A percentile compares a stretch with the other conserved stretches of the same genome.
Conservation (phyloP, 2,888 invertebrate genomes). For the Drosophila pseudotakahashii region DNA sequence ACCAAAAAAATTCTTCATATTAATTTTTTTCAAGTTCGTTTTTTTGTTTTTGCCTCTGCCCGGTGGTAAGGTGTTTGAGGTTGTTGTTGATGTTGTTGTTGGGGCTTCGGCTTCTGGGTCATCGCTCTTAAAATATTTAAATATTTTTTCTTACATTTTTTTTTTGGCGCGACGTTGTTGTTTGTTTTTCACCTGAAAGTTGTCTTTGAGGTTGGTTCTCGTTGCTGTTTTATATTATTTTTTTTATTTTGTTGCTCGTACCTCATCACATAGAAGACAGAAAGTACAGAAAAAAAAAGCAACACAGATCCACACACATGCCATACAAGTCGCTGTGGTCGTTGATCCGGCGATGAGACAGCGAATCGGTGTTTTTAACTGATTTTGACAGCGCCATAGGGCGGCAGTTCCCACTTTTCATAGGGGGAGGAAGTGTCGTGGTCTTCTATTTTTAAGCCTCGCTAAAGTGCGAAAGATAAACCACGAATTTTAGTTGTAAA, state of each 20-base stretch:
- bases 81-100: constrained; percentile 47
- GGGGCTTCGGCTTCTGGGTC: constrained; percentile 72
- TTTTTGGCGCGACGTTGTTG: constrained; percentile 47
- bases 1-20: constrained; percentile 51
- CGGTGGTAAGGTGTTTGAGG: constrained; percentile 70
- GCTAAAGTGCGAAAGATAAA: constrained; percentile 38
- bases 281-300: constrained; percentile 24
- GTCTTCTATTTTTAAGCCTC: constrained; percentile 64
- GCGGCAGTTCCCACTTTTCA: constrained; percentile 30
- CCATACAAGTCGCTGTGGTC: constrained; percentile 65
- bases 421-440: constrained; percentile 36
- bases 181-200: constrained; percentile 76
- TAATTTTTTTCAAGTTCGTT: constrained; percentile 33
- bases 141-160: constrained; percentile 46
- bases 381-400: constrained; percentile 66
- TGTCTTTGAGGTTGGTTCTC: constrained; percentile 67
- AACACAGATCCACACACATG: constrained; percentile 55
- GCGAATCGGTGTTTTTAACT: constrained; percentile 68
- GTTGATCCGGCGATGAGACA: constrained; percentile 70
- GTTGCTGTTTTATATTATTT: constrained; percentile 46
- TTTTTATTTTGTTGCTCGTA: constrained; percentile 47
- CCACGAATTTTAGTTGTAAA: constrained; percentile 6
- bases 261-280: constrained; percentile 76
- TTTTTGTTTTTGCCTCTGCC: constrained; percentile 37
- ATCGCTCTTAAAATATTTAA: constrained; percentile 81